Evolutionary conservation across 2,797 vertebrate species (phyloP).

Genomic region (Rousettus madagascariensis): DNA sequence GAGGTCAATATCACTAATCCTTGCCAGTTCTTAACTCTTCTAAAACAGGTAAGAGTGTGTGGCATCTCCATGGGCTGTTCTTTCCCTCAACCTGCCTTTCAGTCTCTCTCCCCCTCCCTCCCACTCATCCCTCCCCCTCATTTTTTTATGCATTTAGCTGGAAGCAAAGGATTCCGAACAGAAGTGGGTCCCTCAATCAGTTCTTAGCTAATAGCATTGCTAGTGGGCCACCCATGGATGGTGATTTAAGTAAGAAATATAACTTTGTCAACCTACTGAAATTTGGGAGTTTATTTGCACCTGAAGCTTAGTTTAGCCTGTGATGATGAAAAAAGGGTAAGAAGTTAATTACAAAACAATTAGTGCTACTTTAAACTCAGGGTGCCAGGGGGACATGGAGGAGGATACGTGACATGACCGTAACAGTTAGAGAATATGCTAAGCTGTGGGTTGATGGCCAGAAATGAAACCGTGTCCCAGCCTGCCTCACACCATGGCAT

Average conservation of each 20-base stretch:
- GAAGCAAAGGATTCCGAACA: neutral
- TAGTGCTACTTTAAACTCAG: neutral
- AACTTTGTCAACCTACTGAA: neutral
- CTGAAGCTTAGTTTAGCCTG: neutral
- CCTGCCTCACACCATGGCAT: neutral
- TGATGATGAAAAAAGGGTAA: neutral
- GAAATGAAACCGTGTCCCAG: neutral
- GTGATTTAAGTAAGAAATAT: neutral
- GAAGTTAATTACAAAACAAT: neutral
- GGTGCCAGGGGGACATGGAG: neutral
- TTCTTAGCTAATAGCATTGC: neutral
- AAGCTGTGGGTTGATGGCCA: neutral
- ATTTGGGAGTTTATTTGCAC: neutral
- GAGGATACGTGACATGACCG: neutral
- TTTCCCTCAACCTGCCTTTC: rapidly evolving
- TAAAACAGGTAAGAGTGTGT: neutral
- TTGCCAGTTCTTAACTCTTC: neutral
- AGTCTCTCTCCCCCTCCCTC: rapidly evolving
- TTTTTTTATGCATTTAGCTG: neutral
- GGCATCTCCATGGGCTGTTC: neutral
- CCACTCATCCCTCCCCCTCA: rapidly evolving
- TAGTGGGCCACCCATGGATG: neutral
- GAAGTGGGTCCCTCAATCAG: neutral
- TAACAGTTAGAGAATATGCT: neutral
- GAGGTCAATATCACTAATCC: neutral